Base-by-base conservation (phyloP, 2,797 vertebrate genomes). In the Microcaecilia unicolor region DNA sequence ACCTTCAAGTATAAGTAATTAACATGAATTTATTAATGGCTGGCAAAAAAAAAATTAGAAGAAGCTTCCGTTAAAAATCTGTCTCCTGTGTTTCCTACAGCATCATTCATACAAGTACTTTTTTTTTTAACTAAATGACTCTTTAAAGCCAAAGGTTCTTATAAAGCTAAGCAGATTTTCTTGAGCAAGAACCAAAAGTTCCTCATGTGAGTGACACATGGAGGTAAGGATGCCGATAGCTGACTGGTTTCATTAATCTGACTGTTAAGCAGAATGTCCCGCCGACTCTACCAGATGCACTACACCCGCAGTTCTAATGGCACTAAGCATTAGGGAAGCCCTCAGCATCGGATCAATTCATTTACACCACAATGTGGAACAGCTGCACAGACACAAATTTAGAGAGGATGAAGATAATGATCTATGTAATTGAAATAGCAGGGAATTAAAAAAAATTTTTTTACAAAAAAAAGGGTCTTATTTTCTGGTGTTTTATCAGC, bases 371-470 rank as follows among this genome's bases (percentile, higher is more conserved):
- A 35, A 6, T n/a, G 14, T 15, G 1, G 5, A 34, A 31, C 9
- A 50, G 55, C 35, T 41, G 44, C 37, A 18, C 2, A 6, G 28
- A 15, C 39, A 16, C 17, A 34, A 48, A 18, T 27, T 5, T 26
- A 22, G 23, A 20, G 37, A 18, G 15, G 10, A 3, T 12, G 3
- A n/a, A 0, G 3, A 7, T 2, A 8, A 18, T 0, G 1, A 33
- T 14, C 1, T 4, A 10, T 18, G 23, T 11, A 13, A 9, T 8
- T 4, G 17, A 25, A 11, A 11, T 5, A 1, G 2, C 12, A 3
- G 19, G 15, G 4, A 11, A 32, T 6, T 5, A 4, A n/a, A n/a
- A n/a, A n/a, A n/a, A 6, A 9, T 8, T n/a, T 5, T 10, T 7
- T 2, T 0, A 4, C 9, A 42, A 6, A 6, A 28, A 6, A 2